Conservation (phyloP, 2,113 vertebrate genomes). For the Rhipidura dahli region DNA sequence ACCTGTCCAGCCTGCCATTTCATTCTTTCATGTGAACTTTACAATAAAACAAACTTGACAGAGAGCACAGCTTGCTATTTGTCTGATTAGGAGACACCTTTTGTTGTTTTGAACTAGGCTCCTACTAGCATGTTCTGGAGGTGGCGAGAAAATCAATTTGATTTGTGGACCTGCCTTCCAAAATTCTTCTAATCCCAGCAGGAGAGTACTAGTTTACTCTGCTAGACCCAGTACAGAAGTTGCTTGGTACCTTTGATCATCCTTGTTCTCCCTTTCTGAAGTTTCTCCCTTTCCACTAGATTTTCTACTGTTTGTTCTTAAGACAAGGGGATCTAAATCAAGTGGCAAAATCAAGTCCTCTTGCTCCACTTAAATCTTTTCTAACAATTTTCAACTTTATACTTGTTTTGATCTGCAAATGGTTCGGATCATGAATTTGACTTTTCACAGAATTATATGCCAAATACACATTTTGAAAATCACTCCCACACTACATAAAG, state of each 20-base stretch:
- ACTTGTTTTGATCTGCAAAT: neutral
- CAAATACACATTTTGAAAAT: neutral
- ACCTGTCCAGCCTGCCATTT: neutral
- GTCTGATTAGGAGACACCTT: neutral
- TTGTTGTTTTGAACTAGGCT: neutral
- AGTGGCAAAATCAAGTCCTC: neutral
- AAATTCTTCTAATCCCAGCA: neutral
- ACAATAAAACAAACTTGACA: neutral
- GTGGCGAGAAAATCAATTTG: neutral
- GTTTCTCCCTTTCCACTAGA: neutral
- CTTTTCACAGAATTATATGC: neutral
- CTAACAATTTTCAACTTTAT: neutral
- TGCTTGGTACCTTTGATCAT: neutral
- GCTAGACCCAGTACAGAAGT: neutral
- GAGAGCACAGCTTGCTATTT: neutral
- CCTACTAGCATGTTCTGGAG: neutral
- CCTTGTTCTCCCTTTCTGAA: neutral
- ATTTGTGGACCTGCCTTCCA: neutral
- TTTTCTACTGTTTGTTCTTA: neutral
- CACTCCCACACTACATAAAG: neutral
- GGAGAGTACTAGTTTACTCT: neutral
- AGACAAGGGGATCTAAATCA: neutral
- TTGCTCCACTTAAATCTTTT: neutral
- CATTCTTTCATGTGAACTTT: neutral
- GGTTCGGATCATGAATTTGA: neutral